Evolutionary conservation across 2,888 invertebrate genomes (phyloP).

Genomic region (Chymomyza fuscimana): DNA sequence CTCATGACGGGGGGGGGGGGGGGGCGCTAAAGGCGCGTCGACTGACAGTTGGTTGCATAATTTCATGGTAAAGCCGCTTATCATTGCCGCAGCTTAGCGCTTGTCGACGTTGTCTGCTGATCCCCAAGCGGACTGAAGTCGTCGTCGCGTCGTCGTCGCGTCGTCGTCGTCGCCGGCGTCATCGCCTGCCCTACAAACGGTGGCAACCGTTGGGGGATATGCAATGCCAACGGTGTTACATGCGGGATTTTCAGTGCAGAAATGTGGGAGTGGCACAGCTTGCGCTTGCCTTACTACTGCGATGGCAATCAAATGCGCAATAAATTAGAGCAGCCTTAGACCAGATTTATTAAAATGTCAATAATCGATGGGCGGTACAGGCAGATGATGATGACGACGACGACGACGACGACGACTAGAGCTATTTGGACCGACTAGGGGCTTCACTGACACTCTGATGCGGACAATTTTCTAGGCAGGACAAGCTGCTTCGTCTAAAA

Average conservation of each 20-base stretch:
- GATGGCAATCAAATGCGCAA: constrained; percentile 39
- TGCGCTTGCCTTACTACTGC: constrained; percentile 1
- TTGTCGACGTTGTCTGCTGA: neutral
- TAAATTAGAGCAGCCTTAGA: constrained; percentile 61
- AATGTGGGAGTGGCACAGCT: neutral
- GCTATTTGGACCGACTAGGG: constrained; percentile 12
- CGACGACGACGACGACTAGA: neutral
- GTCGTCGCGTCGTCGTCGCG: neutral
- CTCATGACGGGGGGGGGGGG: neutral
- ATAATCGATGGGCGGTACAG: constrained; percentile 49
- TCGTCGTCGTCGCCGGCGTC: neutral
- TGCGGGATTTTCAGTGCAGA: neutral
- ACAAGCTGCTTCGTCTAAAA: constrained; percentile 7
- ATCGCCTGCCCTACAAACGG: neutral
- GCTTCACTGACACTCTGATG: neutral
- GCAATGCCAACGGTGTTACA: neutral
- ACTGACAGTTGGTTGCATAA: constrained; percentile 9
- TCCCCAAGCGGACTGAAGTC: neutral
- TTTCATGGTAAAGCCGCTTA: constrained; percentile 17
- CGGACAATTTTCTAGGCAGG: constrained; percentile 18
- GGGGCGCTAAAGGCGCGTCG: neutral
- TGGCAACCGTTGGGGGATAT: neutral
- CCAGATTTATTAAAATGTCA: constrained; percentile 63
- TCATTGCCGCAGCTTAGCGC: constrained; percentile 10
- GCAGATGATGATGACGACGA: neutral